phyloP scores from a whole-genome alignment of 2,113 vertebrate species.

The Miniopterus natalensis region DNA sequence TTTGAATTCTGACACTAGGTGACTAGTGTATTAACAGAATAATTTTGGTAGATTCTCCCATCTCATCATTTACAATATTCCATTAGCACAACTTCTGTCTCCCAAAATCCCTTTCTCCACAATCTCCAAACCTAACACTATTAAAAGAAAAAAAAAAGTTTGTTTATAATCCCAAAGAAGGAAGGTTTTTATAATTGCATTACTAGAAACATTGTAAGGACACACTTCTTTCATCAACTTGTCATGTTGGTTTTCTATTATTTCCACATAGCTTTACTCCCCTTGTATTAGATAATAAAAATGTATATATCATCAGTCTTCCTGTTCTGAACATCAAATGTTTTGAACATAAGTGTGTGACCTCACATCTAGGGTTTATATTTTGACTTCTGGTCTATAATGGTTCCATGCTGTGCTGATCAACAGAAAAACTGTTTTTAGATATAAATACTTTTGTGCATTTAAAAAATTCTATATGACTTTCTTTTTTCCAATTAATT shows the following conservation, averaged over 20 bases:
- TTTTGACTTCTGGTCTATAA: background rate
- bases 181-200: background rate
- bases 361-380: background rate
- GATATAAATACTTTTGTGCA: background rate
- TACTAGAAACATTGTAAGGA: background rate
- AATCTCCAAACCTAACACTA: background rate
- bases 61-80: background rate
- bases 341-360: background rate
- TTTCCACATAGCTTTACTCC: background rate
- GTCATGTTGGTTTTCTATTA: background rate
- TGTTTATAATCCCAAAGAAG: slow-evolving; percentile 1
- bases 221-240: background rate
- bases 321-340: background rate
- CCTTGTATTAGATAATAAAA: background rate
- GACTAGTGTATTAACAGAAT: background rate
- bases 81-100: background rate
- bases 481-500: slow-evolving; percentile 46
- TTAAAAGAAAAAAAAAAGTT: background rate
- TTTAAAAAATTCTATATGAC: background rate
- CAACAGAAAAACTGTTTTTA: slow-evolving; percentile 39
- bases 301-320: background rate
- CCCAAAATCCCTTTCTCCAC: background rate
- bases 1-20: background rate
- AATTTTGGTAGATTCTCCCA: background rate
- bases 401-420: background rate